Evolutionary conservation across 2,888 invertebrate genomes (phyloP).

Genomic region (Neelides folsomi): DNA sequence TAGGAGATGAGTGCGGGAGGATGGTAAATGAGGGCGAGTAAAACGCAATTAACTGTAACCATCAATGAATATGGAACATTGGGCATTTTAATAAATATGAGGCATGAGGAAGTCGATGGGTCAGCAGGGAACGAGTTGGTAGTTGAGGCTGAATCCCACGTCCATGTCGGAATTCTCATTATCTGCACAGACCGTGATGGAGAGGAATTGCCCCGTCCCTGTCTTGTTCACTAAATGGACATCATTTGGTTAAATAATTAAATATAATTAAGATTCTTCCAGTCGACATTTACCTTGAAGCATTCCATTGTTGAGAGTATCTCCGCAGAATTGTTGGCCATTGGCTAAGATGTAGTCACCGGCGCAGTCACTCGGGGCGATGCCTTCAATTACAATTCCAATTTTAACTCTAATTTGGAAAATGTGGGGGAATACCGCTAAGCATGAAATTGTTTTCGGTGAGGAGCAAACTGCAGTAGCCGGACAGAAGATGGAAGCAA

Average conservation of each 20-base stretch:
- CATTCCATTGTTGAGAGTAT: conserved; percentile 8
- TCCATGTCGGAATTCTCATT: conserved; percentile 23
- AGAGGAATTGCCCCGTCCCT: conserved; percentile 3
- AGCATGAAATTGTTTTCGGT: conserved; percentile 25
- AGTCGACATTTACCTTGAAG: conserved; percentile 3
- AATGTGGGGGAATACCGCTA: conserved; percentile 16
- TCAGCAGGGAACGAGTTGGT: conserved; percentile 52
- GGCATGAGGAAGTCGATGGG: background rate
- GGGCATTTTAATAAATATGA: background rate
- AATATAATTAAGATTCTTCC: background rate
- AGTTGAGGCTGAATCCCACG: conserved; percentile 55
- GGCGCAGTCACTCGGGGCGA: conserved; percentile 5
- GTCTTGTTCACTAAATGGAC: conserved; percentile 12
- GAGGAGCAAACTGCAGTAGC: conserved; percentile 25
- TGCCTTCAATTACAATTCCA: conserved; percentile 1
- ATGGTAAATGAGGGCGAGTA: too few relatives aligned
- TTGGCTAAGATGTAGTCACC: conserved; percentile 3
- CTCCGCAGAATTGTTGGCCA: conserved; percentile 4
- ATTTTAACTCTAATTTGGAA: too few relatives aligned
- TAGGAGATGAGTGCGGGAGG: too few relatives aligned
- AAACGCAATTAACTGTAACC: conserved; percentile 3
- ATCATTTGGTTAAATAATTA: background rate
- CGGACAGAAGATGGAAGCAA: conserved; percentile 18
- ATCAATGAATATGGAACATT: background rate
- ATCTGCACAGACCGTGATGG: conserved; percentile 16